A percentile compares a stretch with the other conserved stretches of the same genome.
phyloP scores from a whole-genome alignment of 2,888 invertebrate species.

The Corbicula japonica region DNA sequence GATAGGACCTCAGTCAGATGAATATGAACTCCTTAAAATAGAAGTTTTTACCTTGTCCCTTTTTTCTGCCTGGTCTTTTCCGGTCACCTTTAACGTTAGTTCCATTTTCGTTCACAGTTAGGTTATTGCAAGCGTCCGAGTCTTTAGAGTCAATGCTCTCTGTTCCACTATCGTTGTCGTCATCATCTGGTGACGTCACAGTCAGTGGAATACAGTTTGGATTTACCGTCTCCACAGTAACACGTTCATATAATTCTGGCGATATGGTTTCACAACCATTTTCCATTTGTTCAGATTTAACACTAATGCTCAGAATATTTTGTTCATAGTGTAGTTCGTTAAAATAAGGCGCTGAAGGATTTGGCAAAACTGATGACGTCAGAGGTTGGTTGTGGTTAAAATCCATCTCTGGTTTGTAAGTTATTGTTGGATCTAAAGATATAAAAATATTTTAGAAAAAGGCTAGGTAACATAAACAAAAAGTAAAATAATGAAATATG shows the following conservation, averaged over 20 bases:
- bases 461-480: neutral
- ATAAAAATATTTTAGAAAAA: neutral
- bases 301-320: conserved; percentile 12
- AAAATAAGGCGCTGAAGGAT: conserved; percentile 2
- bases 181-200: conserved; percentile 63
- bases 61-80: conserved; percentile 80
- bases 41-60: conserved; percentile 82
- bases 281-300: neutral
- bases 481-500: no score
- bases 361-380: conserved; percentile 22
- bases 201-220: conserved; percentile 50
- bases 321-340: conserved; percentile 1
- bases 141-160: conserved; percentile 63
- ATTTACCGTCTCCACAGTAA: conserved; percentile 29
- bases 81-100: conserved; percentile 43
- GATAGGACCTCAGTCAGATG: no score
- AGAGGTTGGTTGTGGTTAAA: conserved; percentile 51
- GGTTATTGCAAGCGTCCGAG: conserved; percentile 44
- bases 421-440: conserved; percentile 41
- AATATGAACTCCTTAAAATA: no score
- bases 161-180: conserved; percentile 64
- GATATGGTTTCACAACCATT: conserved; percentile 34
- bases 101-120: conserved; percentile 25
- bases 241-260: conserved; percentile 11
- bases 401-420: conserved; percentile 54